These are phyloP conservation scores for Girardia tigrina DNA, from an alignment of 2,888 invertebrate species.

Conservation along the genomic window DNA sequence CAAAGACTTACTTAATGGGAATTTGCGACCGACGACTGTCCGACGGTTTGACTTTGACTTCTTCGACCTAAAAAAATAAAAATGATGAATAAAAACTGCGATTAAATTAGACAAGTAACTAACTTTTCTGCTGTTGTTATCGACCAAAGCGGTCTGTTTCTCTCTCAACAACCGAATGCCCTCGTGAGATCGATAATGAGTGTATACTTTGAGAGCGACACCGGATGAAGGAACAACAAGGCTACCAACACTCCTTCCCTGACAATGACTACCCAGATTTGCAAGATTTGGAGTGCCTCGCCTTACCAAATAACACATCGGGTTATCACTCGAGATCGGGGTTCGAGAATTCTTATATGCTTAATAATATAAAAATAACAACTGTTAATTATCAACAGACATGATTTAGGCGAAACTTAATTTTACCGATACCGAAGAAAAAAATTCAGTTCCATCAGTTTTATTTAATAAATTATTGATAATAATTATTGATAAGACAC, in stretches of 20 bases:
- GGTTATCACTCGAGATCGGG: not conserved
- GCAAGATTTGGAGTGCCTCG: not conserved
- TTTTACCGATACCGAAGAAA: too few relatives aligned
- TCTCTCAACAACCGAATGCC: not conserved
- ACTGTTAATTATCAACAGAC: too few relatives aligned
- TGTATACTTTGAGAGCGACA: not conserved
- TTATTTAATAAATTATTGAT: too few relatives aligned
- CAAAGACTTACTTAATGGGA: not conserved
- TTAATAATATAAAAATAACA: too few relatives aligned
- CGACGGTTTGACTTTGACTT: not conserved
- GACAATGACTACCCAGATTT: not conserved
- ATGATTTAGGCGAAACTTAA: too few relatives aligned
- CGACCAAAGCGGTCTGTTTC: not conserved
- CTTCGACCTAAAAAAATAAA: not conserved
- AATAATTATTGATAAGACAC: too few relatives aligned
- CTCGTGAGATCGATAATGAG: not conserved
- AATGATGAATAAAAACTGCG: too few relatives aligned
- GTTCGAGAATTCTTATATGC: constrained; percentile 6
- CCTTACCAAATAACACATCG: not conserved
- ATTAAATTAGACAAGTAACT: too few relatives aligned
- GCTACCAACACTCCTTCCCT: not conserved
- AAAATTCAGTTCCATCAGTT: too few relatives aligned
- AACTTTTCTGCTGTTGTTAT: not conserved
- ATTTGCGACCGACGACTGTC: not conserved
- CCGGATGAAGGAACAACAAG: not conserved